Conservation (phyloP, 2,113 vertebrate species). For the Larimichthys polyactis region DNA sequence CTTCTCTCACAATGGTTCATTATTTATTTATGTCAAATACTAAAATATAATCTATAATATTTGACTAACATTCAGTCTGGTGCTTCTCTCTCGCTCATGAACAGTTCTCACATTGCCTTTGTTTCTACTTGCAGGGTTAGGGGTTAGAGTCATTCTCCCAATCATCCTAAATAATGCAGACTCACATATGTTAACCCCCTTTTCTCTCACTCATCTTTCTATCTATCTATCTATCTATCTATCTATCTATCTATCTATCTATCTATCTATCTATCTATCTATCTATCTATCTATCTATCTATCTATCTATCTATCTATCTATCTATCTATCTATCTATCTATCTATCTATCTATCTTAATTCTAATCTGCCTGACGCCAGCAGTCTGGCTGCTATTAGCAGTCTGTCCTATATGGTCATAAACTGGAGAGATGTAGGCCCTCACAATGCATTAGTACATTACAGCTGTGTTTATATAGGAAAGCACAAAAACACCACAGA, state of each 20-base stretch:
- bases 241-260: no score
- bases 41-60: neutral
- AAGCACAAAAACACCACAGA: conserved; percentile 26
- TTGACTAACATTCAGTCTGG: neutral
- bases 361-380: conserved; percentile 74
- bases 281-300: neutral
- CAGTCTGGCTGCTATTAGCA: conserved; percentile 69
- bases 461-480: conserved; percentile 36
- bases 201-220: neutral
- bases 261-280: no score
- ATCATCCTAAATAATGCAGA: conserved; percentile 23
- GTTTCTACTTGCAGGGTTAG: neutral
- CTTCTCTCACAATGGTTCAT: neutral
- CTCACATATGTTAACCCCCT: conserved; percentile 8
- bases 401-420: conserved; percentile 58
- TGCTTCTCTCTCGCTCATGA: neutral
- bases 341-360: conserved; percentile 37
- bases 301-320: conserved; percentile 45
- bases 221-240: no score
- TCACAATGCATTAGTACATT: conserved; percentile 34
- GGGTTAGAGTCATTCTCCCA: neutral
- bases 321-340: conserved; percentile 39
- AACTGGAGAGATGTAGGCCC: conserved; percentile 34
- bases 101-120: neutral
- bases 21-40: neutral